Percentiles rank a stretch among this genome's conserved stretches.
Conservation (phyloP, 2,888 invertebrate species). For the Erynnis tages region DNA sequence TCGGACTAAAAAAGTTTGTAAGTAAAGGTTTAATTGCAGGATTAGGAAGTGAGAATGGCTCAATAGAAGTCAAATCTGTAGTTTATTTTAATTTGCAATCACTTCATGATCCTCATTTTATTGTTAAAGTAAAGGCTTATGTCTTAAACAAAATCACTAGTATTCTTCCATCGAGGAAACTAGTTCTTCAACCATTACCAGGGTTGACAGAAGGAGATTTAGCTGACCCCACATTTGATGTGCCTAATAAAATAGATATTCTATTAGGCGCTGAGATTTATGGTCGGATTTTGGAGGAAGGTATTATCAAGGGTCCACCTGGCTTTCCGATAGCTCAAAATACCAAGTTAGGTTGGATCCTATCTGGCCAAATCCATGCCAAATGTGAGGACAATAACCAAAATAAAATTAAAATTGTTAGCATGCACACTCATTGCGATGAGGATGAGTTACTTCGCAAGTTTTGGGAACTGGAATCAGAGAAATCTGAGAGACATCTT, state of each 20-base stretch:
- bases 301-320: constrained; percentile 29
- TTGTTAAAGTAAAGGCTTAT: constrained; percentile 27
- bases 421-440: constrained; percentile 8
- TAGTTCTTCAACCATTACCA: constrained; percentile 4
- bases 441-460: constrained; percentile 24
- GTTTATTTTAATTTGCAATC: constrained; percentile 28
- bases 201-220: constrained; percentile 4
- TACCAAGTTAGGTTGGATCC: constrained; percentile 37
- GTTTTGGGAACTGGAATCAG: constrained; percentile 31
- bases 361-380: constrained; percentile 31
- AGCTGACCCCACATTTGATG: constrained; percentile 30
- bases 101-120: constrained; percentile 22
- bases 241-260: constrained; percentile 34
- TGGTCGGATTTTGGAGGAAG: constrained; percentile 33
- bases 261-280: constrained; percentile 38
- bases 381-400: no score
- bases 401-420: neutral
- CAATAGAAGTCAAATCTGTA: no score
- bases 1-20: constrained; percentile 28
- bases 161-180: constrained; percentile 23
- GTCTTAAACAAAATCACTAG: constrained; percentile 26
- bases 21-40: constrained; percentile 24
- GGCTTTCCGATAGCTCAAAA: constrained; percentile 31
- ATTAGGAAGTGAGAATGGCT: constrained; percentile 12
- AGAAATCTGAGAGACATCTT: constrained; percentile 10